Conservation (phyloP, 1,140 invertebrate species). For the Helicoverpa armigera region DNA sequence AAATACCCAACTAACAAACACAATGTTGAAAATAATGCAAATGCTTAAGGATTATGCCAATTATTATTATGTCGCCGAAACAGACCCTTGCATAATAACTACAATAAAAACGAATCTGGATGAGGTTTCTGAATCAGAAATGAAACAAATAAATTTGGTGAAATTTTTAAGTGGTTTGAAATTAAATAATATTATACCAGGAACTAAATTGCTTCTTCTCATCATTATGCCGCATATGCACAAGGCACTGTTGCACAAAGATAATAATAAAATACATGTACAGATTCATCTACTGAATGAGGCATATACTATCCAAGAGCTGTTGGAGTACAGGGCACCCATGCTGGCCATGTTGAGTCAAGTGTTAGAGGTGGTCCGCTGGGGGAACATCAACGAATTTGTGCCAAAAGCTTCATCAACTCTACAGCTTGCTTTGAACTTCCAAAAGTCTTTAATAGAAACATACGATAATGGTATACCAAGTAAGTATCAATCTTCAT, state of each 20-base stretch:
- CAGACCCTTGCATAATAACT: constrained; percentile 68
- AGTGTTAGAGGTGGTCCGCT: constrained; percentile 69
- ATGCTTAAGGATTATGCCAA: constrained; percentile 69
- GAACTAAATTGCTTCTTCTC: constrained; percentile 69
- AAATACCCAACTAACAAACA: constrained; percentile 70
- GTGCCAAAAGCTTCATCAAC: constrained; percentile 56
- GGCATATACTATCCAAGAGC: constrained; percentile 64
- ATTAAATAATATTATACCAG: constrained; percentile 61
- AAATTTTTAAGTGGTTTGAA: constrained; percentile 70
- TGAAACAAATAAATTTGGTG: constrained; percentile 67
- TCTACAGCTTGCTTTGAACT: constrained; percentile 64
- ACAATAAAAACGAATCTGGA: constrained; percentile 64
- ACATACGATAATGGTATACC: constrained; percentile 66
- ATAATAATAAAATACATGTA: constrained; percentile 64
- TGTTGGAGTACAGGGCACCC: constrained; percentile 73
- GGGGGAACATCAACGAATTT: constrained; percentile 73
- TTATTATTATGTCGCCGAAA: constrained; percentile 74
- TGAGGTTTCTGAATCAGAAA: constrained; percentile 59
- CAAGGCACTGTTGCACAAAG: constrained; percentile 65
- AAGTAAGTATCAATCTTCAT: constrained; percentile 57
- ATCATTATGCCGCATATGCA: constrained; percentile 79
- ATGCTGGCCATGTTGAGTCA: constrained; percentile 77
- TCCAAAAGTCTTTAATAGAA: constrained; percentile 66
- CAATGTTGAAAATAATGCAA: constrained; percentile 72
- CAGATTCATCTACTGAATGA: constrained; percentile 67